phyloP scores from a whole-genome alignment of 2,888 invertebrate species.

The Diplazon laetatorius region DNA sequence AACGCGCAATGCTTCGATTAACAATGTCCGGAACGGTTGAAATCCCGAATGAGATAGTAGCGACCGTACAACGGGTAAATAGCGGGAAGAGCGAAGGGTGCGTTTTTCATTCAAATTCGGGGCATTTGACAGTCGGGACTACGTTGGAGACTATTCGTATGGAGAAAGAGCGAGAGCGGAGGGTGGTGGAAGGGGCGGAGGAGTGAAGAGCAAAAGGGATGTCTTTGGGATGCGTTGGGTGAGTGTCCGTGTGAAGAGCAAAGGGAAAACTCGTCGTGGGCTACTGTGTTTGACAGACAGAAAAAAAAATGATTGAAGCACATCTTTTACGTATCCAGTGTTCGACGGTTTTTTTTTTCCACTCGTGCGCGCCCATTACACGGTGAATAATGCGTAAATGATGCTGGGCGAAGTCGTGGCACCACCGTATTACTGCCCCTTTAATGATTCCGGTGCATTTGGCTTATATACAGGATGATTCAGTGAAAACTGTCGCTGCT shows the following conservation, averaged over 20 bases:
- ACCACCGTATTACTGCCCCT: conserved; percentile 49
- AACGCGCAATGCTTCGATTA: no score
- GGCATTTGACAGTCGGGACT: no score
- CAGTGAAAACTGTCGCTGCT: no score
- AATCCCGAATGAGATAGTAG: no score
- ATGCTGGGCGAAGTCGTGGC: conserved; percentile 46
- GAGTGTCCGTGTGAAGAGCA: conserved; percentile 1
- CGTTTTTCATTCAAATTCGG: no score
- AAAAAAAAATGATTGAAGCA: conserved; percentile 53
- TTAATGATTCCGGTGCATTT: conserved; percentile 39
- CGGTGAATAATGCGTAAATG: conserved; percentile 66
- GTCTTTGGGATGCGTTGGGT: conserved; percentile 30
- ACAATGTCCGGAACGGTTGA: no score
- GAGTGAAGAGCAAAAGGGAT: conserved; percentile 17
- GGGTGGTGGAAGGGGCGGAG: conserved; percentile 13
- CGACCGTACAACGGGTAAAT: no score
- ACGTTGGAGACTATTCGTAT: no score
- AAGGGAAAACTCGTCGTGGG: conserved; percentile 26
- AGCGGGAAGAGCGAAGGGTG: no score
- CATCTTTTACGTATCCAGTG: conserved; percentile 6
- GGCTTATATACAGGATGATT: conserved; percentile 16
- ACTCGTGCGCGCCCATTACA: background rate
- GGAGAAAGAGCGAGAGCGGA: conserved; percentile 10
- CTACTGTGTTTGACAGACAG: conserved; percentile 26
- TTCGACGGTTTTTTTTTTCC: background rate